phyloP scores from a whole-genome alignment of 2,797 vertebrate species.

The Periparus ater region DNA sequence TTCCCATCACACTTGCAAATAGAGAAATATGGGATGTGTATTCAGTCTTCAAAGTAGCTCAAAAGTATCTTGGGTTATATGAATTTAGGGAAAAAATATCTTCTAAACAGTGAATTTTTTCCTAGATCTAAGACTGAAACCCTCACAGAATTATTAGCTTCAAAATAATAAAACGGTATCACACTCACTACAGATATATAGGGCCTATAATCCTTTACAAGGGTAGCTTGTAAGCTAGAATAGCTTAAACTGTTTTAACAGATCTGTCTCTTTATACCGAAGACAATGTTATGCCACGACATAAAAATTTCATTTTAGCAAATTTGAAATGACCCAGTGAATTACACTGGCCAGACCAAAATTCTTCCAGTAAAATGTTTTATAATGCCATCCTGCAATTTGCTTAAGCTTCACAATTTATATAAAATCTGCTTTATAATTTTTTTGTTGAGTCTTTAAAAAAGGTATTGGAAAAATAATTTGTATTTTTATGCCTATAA shows the following conservation, averaged over 20 bases:
- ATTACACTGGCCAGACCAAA: background rate
- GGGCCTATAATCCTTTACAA: background rate
- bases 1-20: background rate
- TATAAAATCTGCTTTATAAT: background rate
- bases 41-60: background rate
- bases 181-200: background rate
- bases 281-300: background rate
- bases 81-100: background rate
- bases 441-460: background rate
- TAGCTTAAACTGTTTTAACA: background rate
- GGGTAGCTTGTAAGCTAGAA: background rate
- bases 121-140: background rate
- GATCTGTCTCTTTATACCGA: background rate
- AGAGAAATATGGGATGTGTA: background rate
- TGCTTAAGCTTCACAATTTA: background rate
- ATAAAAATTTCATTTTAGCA: slow-evolving; percentile 6
- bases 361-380: slow-evolving; percentile 2
- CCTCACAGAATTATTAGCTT: background rate
- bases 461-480: background rate
- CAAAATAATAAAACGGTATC: background rate
- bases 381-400: background rate
- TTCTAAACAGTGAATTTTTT: background rate
- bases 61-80: background rate
- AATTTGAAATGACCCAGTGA: background rate
- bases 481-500: background rate